These are phyloP conservation scores for Abrostola triplasia DNA, from an alignment of 2,888 invertebrate genomes.

Conservation along the genomic window DNA sequence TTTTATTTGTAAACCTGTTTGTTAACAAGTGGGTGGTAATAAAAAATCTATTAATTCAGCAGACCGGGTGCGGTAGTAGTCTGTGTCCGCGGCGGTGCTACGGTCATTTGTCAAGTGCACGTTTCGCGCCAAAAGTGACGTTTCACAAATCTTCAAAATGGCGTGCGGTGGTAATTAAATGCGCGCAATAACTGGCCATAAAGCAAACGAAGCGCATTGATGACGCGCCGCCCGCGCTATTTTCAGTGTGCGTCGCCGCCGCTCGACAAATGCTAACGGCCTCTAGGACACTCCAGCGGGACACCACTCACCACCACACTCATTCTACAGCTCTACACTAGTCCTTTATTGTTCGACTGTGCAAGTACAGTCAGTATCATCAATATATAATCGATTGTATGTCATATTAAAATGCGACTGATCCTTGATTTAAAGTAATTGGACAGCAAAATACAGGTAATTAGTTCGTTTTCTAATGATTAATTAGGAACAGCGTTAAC, in stretches of 20 bases:
- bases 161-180: conserved; percentile 81
- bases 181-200: conserved; percentile 84
- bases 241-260: conserved; percentile 80
- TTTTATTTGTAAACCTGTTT: conserved; percentile 53
- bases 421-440: conserved; percentile 39
- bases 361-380: conserved; percentile 34
- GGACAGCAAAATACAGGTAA: conserved; percentile 14
- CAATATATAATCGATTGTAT: conserved; percentile 35
- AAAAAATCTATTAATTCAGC: conserved; percentile 52
- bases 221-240: conserved; percentile 83
- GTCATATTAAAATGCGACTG: conserved; percentile 29
- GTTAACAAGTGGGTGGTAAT: conserved; percentile 47
- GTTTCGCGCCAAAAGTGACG: conserved; percentile 81
- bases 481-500: conserved; percentile 8
- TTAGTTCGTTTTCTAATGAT: conserved; percentile 27
- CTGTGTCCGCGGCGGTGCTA: conserved; percentile 52
- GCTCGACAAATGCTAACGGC: conserved; percentile 87
- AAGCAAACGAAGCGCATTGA: conserved; percentile 82
- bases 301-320: conserved; percentile 42
- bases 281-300: conserved; percentile 84
- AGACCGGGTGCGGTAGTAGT: conserved; percentile 51
- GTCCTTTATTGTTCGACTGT: conserved; percentile 51
- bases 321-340: conserved; percentile 36
- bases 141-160: conserved; percentile 83
- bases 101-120: conserved; percentile 74